Evolutionary conservation across 2,113 vertebrate species (phyloP), one percentile per base, ranked within the genome.

Genomic region (Cyanistes caeruleus): DNA sequence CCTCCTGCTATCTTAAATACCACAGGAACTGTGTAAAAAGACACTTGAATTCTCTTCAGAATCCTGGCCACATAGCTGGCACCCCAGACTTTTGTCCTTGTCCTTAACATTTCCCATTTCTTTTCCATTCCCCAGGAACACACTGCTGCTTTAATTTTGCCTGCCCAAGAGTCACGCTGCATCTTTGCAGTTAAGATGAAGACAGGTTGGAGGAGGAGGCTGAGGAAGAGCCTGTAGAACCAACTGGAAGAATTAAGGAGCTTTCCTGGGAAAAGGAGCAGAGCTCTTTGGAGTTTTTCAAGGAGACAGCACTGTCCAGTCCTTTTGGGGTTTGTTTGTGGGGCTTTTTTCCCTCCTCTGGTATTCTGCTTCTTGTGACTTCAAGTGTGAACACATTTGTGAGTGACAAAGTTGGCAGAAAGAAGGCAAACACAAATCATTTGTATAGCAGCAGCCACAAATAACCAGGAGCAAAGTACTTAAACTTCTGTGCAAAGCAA

Each of bases 201-300:
- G 25, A 10, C 0, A 10, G n/a, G 28, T 1, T 67, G 55, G 35
- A 60, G 46, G 3, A 37, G 53, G 19, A 16, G 7, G 11, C 49
- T 37, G 44, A 69, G 49, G 37, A 24, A 33, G 1, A 2, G 55
- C 24, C 73, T 55, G 21, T 1, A 35, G 55, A 65, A 73, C 10
- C 33, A 8, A 16, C 44, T 58, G 17, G 11, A 62, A 20, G 17
- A 62, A 70, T 9, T 13, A 19, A 77, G 33, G 52, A 49, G 18
- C 46, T 30, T 9, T 33, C 27, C 13, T 33, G 81, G 35, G 6
- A 56, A 64, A 68, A 90, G 25, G 6, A 89, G 31, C 18, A 77
- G 35, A 48, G 37, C 48, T 37, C 37, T 77, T 28, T 12, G 13
- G 23, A 81, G 15, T 33, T 58, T 51, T 9, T 49, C 44, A 20